These are phyloP conservation scores for Bufo gargarizans DNA, from an alignment of 2,113 vertebrate species.

Conservation along the genomic window DNA sequence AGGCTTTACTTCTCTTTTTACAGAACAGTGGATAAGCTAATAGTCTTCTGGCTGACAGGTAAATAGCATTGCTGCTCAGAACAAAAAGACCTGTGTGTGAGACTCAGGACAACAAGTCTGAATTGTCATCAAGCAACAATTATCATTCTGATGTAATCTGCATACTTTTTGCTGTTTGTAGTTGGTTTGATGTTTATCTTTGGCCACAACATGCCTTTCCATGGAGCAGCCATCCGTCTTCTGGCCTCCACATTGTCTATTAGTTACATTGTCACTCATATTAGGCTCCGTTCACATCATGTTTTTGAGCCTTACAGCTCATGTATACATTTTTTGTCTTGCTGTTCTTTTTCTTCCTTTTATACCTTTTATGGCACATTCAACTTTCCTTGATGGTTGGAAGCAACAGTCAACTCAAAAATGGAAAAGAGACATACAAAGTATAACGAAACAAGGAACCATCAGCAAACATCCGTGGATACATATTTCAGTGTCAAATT, in stretches of 20 bases:
- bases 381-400: no score
- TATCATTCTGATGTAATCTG: slow-evolving; percentile 9
- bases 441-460: no score
- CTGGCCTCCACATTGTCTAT: neutral
- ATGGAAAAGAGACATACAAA: no score
- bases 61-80: neutral
- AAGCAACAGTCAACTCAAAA: no score
- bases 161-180: neutral
- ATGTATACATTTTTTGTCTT: no score
- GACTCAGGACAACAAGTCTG: neutral
- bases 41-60: slow-evolving; percentile 14
- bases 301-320: no score
- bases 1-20: slow-evolving; percentile 5
- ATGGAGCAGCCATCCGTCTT: neutral
- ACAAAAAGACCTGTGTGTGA: slow-evolving; percentile 20
- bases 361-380: no score
- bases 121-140: slow-evolving; percentile 42
- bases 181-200: slow-evolving; percentile 32
- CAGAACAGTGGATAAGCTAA: slow-evolving; percentile 7
- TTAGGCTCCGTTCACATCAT: no score
- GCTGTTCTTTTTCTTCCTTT: no score
- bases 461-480: no score
- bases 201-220: neutral
- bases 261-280: neutral
- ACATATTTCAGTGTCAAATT: no score